Conservation (phyloP, 2,888 invertebrate genomes). For the Cryptocephalus primarius region DNA sequence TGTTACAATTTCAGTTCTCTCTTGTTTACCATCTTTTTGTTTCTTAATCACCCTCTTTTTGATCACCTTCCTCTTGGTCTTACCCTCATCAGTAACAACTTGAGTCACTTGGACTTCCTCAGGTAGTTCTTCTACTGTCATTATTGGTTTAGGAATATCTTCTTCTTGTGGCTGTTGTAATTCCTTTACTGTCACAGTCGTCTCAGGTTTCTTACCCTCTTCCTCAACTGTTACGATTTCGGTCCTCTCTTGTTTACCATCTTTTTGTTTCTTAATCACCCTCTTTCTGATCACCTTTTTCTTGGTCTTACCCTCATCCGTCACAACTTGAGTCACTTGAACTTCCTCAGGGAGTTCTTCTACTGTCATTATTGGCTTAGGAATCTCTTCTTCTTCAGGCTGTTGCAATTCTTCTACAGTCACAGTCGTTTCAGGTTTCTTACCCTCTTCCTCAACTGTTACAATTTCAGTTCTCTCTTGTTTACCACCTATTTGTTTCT, state of each 20-base stretch:
- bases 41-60: slow-evolving; percentile 22
- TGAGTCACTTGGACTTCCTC: slow-evolving; percentile 29
- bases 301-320: slow-evolving; percentile 27
- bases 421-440: slow-evolving; percentile 20
- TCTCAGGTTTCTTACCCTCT: slow-evolving; percentile 17
- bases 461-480: slow-evolving; percentile 27
- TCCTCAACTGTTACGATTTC: slow-evolving; percentile 31
- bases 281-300: slow-evolving; percentile 25
- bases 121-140: slow-evolving; percentile 14
- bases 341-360: slow-evolving; percentile 27
- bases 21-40: slow-evolving; percentile 22
- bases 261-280: slow-evolving; percentile 22
- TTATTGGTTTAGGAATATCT: not conserved
- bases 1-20: slow-evolving; percentile 24
- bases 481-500: slow-evolving; percentile 28
- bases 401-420: slow-evolving; percentile 17
- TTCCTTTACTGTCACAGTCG: slow-evolving; percentile 23
- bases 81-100: slow-evolving; percentile 29
- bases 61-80: slow-evolving; percentile 25
- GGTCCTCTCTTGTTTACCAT: slow-evolving; percentile 20
- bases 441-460: slow-evolving; percentile 22
- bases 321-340: slow-evolving; percentile 28
- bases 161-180: slow-evolving; percentile 18
- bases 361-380: slow-evolving; percentile 12
- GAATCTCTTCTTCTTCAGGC: slow-evolving; percentile 32